These are phyloP conservation scores for Ursus arctos DNA, from an alignment of 2,113 vertebrate genomes.

Conservation along the genomic window DNA sequence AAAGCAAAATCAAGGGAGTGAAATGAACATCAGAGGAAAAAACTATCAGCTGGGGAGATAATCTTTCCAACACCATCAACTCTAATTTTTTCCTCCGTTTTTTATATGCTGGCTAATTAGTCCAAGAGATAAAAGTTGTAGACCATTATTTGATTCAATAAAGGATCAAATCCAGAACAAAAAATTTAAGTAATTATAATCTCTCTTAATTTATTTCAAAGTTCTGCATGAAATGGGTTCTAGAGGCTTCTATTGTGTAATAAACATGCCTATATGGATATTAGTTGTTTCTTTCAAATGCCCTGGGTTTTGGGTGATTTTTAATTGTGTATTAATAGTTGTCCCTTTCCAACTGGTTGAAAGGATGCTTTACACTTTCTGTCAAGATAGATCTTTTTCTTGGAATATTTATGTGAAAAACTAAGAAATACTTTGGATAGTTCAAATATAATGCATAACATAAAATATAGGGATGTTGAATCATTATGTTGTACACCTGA, in stretches of 20 bases:
- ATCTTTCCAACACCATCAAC: background rate
- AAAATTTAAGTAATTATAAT: background rate
- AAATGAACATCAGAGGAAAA: background rate
- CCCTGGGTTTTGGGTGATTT: background rate
- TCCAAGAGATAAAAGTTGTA: background rate
- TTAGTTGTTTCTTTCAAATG: background rate
- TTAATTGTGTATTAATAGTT: background rate
- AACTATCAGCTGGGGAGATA: background rate
- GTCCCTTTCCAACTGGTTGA: background rate
- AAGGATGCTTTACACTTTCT: background rate
- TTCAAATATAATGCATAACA: background rate
- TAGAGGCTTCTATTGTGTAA: background rate
- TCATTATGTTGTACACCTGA: background rate
- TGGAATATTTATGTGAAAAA: conserved; percentile 61
- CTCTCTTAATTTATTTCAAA: background rate
- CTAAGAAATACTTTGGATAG: background rate
- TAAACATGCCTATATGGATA: background rate
- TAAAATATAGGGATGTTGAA: background rate
- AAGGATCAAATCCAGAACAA: background rate
- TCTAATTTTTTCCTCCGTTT: background rate
- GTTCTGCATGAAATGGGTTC: background rate
- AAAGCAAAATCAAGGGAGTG: background rate
- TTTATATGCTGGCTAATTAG: background rate
- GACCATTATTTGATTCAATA: background rate
- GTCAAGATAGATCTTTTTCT: background rate